Base-by-base conservation (phyloP, 37 sponge, comb jelly and placozoan genomes). In the Cliona cf. orientalis region DNA sequence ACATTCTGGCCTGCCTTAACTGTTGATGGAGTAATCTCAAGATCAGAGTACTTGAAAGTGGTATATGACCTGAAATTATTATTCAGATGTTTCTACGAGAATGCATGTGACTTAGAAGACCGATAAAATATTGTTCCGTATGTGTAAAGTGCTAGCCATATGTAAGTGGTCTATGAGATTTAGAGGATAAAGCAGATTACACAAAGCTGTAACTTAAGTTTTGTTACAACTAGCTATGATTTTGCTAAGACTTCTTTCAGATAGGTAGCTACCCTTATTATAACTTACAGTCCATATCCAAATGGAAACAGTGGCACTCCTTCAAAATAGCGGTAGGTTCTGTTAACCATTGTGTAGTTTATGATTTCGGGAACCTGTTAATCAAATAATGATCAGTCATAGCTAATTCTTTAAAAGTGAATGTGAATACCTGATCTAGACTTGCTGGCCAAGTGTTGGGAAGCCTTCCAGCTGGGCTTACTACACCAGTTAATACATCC, bases 241-340 rank as follows among this genome's bases (percentile, higher is more conserved):
- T 49, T 49, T 9, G 9, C 14, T 19, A 49, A 49, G 14, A 49
- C 53, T 49, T 49, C 9, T 19, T 14, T 49, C 9, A 19, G 53
- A 14, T 49, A 19, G 53, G 53, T 49, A 49, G 14, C 11, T 19
- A 49, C 17, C 14, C 17, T 49, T n/a, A 62, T 26, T 62, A 62
- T 29, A 40, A 79, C 87, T 64, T 34, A 87, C 83, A 88, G 88
- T 11, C 88, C 88, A 76, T 88, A 88, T 56, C 89, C 84, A 78
- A 89, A 82, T 23, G 84, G 84, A 44, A 68, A 89, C 28, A 89
- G 73, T n/a, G 84, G 78, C 2, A 37, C 66, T 32, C 66, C 57
- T 63, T 66, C 34, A 65, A 78, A 83, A 58, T 89, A 89, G 37
- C 89, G 76, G 58, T 89, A 89, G 0, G 89, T 89, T 26, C 91